Percentiles rank a stretch among this genome's conserved stretches.
Conservation (phyloP, 2,113 vertebrate species). For the Hypocryptadius cinnamomeus region DNA sequence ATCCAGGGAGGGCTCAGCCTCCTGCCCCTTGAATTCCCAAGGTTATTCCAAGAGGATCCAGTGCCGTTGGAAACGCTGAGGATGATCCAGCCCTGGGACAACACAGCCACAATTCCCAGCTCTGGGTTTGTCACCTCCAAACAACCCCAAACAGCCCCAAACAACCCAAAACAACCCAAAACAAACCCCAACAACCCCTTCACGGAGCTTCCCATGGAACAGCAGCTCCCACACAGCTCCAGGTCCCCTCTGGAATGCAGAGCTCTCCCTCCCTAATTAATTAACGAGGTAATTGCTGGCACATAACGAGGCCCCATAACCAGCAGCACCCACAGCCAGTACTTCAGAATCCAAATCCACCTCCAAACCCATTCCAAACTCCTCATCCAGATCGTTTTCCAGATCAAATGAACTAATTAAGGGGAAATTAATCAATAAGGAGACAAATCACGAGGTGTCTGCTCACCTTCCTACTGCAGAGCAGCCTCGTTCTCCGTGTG, state of each 20-base stretch:
- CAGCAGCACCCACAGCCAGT: not conserved
- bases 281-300: not conserved
- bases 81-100: not conserved
- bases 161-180: not conserved
- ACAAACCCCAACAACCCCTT: too few species aligned
- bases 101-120: not conserved
- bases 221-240: not conserved
- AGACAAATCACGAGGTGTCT: not conserved
- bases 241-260: not conserved
- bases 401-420: rapidly evolving
- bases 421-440: rapidly evolving
- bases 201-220: not conserved
- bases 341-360: not conserved
- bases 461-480: not conserved
- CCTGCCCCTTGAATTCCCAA: not conserved
- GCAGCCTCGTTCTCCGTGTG: not conserved
- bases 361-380: not conserved
- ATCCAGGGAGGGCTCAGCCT: not conserved
- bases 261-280: not conserved
- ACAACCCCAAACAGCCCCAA: not conserved
- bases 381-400: rapidly evolving
- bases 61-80: not conserved
- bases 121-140: not conserved
- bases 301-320: not conserved
- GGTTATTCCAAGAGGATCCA: not conserved